Conservation (phyloP, 2,113 vertebrate genomes). For the Guaruba guarouba region DNA sequence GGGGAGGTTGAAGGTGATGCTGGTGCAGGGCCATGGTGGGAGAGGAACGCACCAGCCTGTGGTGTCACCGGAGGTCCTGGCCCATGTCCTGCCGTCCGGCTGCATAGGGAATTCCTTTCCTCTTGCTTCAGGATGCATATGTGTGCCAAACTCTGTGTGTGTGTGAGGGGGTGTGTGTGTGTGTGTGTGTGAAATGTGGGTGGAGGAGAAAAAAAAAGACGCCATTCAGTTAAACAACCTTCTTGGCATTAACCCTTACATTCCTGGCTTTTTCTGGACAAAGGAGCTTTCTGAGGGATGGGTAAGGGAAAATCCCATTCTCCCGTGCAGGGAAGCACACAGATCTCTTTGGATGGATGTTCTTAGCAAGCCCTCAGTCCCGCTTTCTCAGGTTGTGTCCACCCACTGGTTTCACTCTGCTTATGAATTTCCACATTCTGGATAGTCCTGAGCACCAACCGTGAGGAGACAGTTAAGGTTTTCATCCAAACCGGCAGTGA, state of each 20-base stretch:
- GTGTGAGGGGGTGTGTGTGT: too few species aligned
- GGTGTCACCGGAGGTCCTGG: neutral
- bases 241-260: neutral
- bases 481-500: neutral
- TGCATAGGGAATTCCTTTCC: neutral
- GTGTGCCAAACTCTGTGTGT: neutral
- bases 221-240: neutral
- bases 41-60: neutral
- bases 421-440: neutral
- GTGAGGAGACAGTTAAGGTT: neutral
- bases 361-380: neutral
- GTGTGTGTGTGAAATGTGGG: neutral
- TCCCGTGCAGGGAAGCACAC: neutral
- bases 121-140: neutral
- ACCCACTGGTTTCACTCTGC: neutral
- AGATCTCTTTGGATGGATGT: neutral
- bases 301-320: neutral
- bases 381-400: neutral
- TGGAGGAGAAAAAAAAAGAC: neutral
- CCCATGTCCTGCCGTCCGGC: neutral
- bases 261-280: neutral
- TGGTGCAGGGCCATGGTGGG: fast-evolving
- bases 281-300: neutral
- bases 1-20: neutral
- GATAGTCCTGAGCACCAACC: neutral